Conservation (phyloP, 1,140 invertebrate species). For the Rhysida immarginata region DNA sequence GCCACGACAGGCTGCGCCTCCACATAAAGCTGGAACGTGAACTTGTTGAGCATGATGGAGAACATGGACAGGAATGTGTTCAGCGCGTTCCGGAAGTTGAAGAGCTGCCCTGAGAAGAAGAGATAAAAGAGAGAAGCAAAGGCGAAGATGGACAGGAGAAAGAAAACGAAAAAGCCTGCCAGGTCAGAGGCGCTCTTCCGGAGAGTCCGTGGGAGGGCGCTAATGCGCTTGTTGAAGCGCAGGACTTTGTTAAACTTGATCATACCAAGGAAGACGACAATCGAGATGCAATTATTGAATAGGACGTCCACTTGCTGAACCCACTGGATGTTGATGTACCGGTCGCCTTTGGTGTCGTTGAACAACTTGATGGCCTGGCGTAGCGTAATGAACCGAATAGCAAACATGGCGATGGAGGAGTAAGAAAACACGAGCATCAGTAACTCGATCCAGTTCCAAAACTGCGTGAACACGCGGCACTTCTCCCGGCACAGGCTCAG, state of each 20-base stretch:
- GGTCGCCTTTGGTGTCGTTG: slow-evolving; percentile 32
- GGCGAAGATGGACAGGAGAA: slow-evolving; percentile 27
- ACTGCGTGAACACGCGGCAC: slow-evolving; percentile 24
- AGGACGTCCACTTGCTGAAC: slow-evolving; percentile 34
- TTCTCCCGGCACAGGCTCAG: slow-evolving; percentile 19
- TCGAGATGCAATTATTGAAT: slow-evolving; percentile 33
- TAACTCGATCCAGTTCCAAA: slow-evolving; percentile 34
- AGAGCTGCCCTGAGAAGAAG: slow-evolving; percentile 30
- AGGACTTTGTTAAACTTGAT: slow-evolving; percentile 38
- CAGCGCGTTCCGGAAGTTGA: slow-evolving; percentile 34
- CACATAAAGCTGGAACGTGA: slow-evolving; percentile 35
- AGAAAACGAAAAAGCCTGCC: slow-evolving; percentile 28
- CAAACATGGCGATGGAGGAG: slow-evolving; percentile 28
- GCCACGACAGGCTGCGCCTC: slow-evolving; percentile 31
- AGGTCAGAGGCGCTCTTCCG: slow-evolving; percentile 27
- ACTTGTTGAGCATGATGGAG: slow-evolving; percentile 40
- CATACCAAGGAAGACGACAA: slow-evolving; percentile 34
- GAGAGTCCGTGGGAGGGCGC: slow-evolving; percentile 26
- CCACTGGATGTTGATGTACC: slow-evolving; percentile 36
- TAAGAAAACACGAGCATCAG: slow-evolving; percentile 30
- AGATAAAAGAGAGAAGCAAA: slow-evolving; percentile 37
- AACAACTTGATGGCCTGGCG: slow-evolving; percentile 28
- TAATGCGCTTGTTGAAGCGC: slow-evolving; percentile 37
- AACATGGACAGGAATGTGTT: slow-evolving; percentile 34
- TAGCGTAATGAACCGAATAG: slow-evolving; percentile 27